These are phyloP conservation scores for Ctenodactylus gundi DNA, from an alignment of 2,113 vertebrate genomes.

Conservation along the genomic window DNA sequence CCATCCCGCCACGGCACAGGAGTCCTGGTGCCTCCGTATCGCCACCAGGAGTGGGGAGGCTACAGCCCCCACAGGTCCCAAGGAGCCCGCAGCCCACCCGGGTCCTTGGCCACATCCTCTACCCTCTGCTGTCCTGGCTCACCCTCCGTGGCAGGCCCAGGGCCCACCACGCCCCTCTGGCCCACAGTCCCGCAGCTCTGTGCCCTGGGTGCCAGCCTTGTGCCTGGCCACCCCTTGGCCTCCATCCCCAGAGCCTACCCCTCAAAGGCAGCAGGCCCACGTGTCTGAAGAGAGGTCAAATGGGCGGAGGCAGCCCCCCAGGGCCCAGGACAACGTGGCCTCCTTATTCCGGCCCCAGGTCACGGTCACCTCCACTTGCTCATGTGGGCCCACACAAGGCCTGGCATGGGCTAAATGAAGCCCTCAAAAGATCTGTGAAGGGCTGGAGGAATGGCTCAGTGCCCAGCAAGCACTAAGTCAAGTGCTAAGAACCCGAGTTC, in stretches of 20 bases:
- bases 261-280: background rate
- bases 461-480: no score
- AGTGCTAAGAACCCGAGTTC: no score
- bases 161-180: background rate
- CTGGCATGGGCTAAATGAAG: background rate
- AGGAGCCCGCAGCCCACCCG: background rate
- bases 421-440: background rate
- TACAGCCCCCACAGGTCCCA: background rate
- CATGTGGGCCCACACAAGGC: accelerated
- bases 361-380: accelerated
- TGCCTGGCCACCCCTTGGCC: background rate
- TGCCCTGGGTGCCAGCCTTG: background rate
- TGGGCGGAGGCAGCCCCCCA: no score
- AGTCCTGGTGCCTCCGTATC: no score
- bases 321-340: no score
- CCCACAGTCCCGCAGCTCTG: no score
- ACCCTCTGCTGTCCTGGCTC: background rate
- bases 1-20: no score
- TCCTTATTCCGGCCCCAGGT: background rate
- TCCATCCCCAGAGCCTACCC: background rate
- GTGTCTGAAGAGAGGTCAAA: background rate
- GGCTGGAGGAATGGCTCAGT: no score
- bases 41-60: no score
- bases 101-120: background rate
- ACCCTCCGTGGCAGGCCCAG: background rate